Percentiles rank a stretch among this genome's conserved stretches.
These are phyloP conservation scores for Poeciliopsis presidionis DNA, from an alignment of 2,797 vertebrate genomes.

Conservation along the genomic window DNA sequence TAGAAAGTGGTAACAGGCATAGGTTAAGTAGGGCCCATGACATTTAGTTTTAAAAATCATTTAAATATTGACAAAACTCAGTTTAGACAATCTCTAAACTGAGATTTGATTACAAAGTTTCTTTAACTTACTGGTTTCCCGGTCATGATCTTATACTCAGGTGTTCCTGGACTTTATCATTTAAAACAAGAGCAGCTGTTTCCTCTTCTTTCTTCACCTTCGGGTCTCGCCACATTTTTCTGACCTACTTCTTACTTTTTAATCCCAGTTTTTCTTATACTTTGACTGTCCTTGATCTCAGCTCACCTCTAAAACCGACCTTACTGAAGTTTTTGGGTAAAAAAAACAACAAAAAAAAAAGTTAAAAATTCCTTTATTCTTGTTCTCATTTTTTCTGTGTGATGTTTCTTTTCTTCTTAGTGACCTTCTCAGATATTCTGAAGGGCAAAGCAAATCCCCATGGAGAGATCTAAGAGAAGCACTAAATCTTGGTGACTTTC, in stretches of 20 bases:
- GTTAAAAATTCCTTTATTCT: slow-evolving; percentile 26
- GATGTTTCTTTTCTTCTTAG: slow-evolving; percentile 9
- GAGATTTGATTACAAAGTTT: neutral
- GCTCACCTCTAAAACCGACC: slow-evolving; percentile 7
- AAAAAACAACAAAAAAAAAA: slow-evolving; percentile 14
- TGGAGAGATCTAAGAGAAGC: slow-evolving; percentile 9
- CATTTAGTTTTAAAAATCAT: neutral
- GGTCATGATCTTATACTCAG: slow-evolving; percentile 49
- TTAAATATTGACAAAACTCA: neutral
- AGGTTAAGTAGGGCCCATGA: neutral
- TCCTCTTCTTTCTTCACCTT: slow-evolving; percentile 24
- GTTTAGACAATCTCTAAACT: too few relatives aligned
- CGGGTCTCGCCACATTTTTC: slow-evolving; percentile 23
- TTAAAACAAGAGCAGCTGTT: slow-evolving; percentile 40
- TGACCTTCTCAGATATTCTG: slow-evolving; percentile 20
- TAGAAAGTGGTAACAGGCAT: neutral
- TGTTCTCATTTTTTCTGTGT: neutral
- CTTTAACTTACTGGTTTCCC: neutral
- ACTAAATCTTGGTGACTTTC: slow-evolving; percentile 6
- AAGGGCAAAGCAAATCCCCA: slow-evolving; percentile 37
- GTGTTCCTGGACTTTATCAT: slow-evolving; percentile 49
- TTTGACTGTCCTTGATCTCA: slow-evolving; percentile 35
- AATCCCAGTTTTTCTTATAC: slow-evolving; percentile 34
- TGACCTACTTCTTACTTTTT: slow-evolving; percentile 17
- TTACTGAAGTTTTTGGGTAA: slow-evolving; percentile 10